These are phyloP conservation scores for Drosophila serrata DNA, from an alignment of 1,140 invertebrate genomes.

Conservation along the genomic window DNA sequence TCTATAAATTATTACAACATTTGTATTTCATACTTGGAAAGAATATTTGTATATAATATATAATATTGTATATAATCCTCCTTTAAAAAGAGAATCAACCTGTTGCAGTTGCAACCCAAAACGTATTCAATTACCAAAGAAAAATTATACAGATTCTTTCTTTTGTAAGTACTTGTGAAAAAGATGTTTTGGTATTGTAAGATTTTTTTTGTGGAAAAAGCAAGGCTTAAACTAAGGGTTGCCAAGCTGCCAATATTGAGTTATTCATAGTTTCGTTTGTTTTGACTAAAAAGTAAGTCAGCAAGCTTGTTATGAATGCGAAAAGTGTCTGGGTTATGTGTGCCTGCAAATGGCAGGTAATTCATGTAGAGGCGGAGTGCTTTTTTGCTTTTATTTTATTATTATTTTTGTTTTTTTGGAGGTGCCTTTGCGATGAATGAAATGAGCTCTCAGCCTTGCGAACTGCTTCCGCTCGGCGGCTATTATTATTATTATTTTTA, in stretches of 20 bases:
- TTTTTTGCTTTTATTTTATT: slow-evolving; percentile 21
- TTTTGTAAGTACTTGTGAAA: neutral
- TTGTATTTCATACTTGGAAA: no score
- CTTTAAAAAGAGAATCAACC: neutral
- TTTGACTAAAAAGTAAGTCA: slow-evolving; percentile 52
- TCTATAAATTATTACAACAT: no score
- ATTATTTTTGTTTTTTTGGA: slow-evolving; percentile 5
- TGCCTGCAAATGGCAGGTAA: slow-evolving; percentile 65
- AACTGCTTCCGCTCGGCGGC: slow-evolving; percentile 66
- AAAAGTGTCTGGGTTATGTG: slow-evolving; percentile 23
- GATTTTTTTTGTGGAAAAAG: slow-evolving; percentile 48
- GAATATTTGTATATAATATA: neutral
- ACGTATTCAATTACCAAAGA: slow-evolving; percentile 23
- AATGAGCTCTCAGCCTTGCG: slow-evolving; percentile 66
- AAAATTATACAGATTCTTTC: slow-evolving; percentile 13
- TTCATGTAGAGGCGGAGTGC: slow-evolving; percentile 37
- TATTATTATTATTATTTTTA: slow-evolving; percentile 42
- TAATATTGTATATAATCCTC: neutral
- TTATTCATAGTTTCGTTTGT: slow-evolving; percentile 26
- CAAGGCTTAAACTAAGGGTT: slow-evolving; percentile 17
- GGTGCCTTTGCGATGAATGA: slow-evolving; percentile 55
- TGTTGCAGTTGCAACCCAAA: no score
- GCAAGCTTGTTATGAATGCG: slow-evolving; percentile 58
- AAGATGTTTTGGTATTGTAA: neutral
- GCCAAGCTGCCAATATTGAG: slow-evolving; percentile 10